Percentiles rank a stretch among this genome's conserved stretches.
phyloP scores from a whole-genome alignment of 2,888 invertebrate species.

The Cephus spinipes region DNA sequence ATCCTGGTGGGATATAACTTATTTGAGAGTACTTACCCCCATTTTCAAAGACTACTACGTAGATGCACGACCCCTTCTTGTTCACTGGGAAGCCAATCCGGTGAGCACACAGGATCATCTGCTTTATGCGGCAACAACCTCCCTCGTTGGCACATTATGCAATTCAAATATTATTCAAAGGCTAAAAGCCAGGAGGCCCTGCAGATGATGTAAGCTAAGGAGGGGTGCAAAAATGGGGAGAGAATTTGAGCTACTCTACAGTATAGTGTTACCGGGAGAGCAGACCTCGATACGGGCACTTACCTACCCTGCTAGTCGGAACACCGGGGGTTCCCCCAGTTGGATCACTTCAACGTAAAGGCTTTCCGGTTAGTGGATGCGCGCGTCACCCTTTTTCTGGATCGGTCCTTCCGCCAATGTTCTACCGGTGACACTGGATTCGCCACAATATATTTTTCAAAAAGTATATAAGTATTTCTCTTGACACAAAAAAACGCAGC shows the following conservation, averaged over 20 bases:
- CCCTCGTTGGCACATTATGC: conserved; percentile 59
- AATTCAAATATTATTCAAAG: conserved; percentile 68
- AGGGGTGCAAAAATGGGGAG: conserved; percentile 27
- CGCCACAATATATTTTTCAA: neutral
- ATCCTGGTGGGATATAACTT: neutral
- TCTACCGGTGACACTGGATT: neutral
- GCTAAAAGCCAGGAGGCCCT: conserved; percentile 60
- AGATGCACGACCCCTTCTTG: neutral
- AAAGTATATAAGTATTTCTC: neutral
- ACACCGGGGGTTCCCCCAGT: neutral
- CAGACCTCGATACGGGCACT: conserved; percentile 23
- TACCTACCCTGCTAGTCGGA: neutral
- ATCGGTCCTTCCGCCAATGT: neutral
- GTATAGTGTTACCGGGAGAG: conserved; percentile 47
- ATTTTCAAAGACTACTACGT: neutral
- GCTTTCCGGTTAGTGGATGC: neutral
- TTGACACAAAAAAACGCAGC: neutral
- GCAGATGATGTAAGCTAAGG: conserved; percentile 51
- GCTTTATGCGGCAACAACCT: conserved; percentile 43
- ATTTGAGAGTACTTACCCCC: neutral
- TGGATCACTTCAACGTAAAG: neutral
- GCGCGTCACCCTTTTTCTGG: neutral
- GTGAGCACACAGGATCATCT: conserved; percentile 56
- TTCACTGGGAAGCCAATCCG: conserved; percentile 44
- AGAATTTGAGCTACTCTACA: conserved; percentile 26